Conservation (phyloP, 1,140 invertebrate genomes). For the Hylaeus volcanicus region DNA sequence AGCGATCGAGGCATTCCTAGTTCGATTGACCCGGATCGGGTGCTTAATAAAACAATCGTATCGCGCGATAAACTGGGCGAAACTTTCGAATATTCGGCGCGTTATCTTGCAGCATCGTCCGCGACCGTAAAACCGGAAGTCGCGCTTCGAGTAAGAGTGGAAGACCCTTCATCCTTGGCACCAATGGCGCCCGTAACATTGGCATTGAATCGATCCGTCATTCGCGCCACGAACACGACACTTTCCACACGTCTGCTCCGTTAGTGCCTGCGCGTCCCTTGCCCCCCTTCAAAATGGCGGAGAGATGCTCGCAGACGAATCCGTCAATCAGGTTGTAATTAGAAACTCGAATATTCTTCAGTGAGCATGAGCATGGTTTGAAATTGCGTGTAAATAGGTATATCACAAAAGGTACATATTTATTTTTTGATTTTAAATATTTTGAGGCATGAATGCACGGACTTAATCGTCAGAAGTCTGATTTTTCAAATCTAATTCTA, state of each 20-base stretch:
- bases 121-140: conserved; percentile 28
- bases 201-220: conserved; percentile 66
- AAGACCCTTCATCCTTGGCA: conserved; percentile 53
- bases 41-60: conserved; percentile 29
- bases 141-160: conserved; percentile 34
- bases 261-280: conserved; percentile 35
- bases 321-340: neutral
- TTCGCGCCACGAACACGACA: conserved; percentile 71
- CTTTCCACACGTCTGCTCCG: conserved; percentile 71
- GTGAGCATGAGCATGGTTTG: no score
- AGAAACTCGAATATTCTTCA: no score
- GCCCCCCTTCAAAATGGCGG: neutral
- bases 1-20: neutral
- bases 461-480: no score
- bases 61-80: conserved; percentile 26
- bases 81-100: conserved; percentile 45
- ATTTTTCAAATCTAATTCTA: no score
- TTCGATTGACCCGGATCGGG: conserved; percentile 36
- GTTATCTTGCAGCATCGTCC: conserved; percentile 21
- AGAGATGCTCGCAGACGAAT: neutral
- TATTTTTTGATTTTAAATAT: no score
- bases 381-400: no score
- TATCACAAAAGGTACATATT: no score
- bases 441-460: no score
- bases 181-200: conserved; percentile 54